Evolutionary conservation across 1,140 invertebrate species (phyloP), one percentile per base, ranked within the genome.

Genomic region (Ceratina calcarata): DNA sequence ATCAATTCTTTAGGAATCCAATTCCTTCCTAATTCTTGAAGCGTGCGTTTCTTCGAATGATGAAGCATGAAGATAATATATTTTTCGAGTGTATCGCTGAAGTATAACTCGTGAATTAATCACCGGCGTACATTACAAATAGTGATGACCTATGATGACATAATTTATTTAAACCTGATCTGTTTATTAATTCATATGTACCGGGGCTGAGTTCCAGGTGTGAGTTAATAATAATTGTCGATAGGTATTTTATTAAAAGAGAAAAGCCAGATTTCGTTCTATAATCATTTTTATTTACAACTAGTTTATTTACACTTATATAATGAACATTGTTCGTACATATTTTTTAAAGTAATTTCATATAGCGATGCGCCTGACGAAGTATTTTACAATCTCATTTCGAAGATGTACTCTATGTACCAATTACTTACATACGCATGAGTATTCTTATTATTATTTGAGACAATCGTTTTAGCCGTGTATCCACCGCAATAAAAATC

Each of bases 291-390:
- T 37, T 76, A 76, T 76, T 62, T 80, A 68, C 49, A 80, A 22
- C 8, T 61, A 55, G 62, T 61, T 37, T 66, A 72, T 78, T 37
- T 72, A 78, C 60, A 78, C 24, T 64, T n/a, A 64, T 55, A 78
- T 20, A 58, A 32, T 20, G 37, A 45, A 6, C 37, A 45, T 45
- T 45, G 37, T 45, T 45, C 37, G 37, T 45, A 7, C 37, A 45
- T 45, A 78, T 78, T 53, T 55, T 13, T 8, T 45, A 45, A 62
- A 62, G 24, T 71, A 53, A 45, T 45, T 53, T 0, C 15, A 58
- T 20, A 20, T 20, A 18, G 18, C 18, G 2, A 3, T 51, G 12
- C 27, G n/a, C 10, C 58, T 6, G 8, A n/a, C 32, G 16, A 61
- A 8, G 61, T 64, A 71, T 45, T 0, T 78, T 70, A 61, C 15